Base-by-base conservation (phyloP, 1,140 invertebrate genomes). In the Drosophila sulfurigaster region DNA sequence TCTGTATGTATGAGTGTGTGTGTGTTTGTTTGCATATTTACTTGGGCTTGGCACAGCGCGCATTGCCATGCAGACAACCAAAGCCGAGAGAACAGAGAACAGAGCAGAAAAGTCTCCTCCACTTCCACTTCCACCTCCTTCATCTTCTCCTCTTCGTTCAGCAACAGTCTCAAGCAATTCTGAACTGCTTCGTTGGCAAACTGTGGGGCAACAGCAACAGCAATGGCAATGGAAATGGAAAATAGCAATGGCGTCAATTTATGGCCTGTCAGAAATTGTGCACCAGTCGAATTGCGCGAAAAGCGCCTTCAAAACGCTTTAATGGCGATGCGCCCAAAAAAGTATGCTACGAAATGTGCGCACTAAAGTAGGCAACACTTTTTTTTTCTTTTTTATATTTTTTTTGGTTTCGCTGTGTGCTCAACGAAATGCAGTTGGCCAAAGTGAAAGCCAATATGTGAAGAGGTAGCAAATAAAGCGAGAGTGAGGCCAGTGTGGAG, bases 231-330 rank as follows among this genome's bases (percentile, higher is more conserved):
- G 30, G 30, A 5, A 32, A 32, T 32, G 30, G 20, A 25, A 25
- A 25, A 25, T 10, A 2, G 8, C 35, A 38, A 64, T 45, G 72
- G 69, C 81, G 66, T 80, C 82, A 88, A 87, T 87, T 87, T 87
- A 87, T 88, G 80, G 69, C 66, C 79, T 87, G 82, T 87, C 82
- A 87, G 73, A 87, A 87, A 80, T 87, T 87, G 82, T 78, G n/a
- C 52, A 78, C 73, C 75, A 64, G 46, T 62, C 54, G 45, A 48
- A 58, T 38, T 54, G 25, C 52, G n/a, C 52, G n/a, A 56, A 32
- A 32, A 32, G 20, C 20, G 45, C 46, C 56, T 66, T 45, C 1
- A 46, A 58, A 66, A 65, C 20, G 52, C 62, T 82, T 79, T 58
- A 77, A 79, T 68, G 32, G 28, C 15, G 13, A 28, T 2, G 1